phyloP scores from a whole-genome alignment of 2,113 vertebrate species.

The Actenoides lindsayi region DNA sequence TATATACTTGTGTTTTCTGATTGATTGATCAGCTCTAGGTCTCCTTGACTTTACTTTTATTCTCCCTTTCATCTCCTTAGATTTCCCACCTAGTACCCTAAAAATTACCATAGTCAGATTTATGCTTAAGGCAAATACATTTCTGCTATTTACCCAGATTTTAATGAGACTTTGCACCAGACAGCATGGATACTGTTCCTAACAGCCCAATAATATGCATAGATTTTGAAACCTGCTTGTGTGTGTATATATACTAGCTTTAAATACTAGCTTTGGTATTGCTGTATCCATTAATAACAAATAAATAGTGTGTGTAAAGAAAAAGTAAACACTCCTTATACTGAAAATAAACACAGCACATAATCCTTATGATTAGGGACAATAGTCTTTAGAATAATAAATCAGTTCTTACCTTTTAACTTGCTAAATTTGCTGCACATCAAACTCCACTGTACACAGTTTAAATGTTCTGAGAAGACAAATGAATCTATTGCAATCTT shows the following conservation, averaged over 20 bases:
- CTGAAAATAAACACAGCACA: neutral
- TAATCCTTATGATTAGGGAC: neutral
- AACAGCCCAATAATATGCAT: neutral
- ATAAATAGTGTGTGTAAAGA: neutral
- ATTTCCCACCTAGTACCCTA: conserved; percentile 80
- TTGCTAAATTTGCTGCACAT: neutral
- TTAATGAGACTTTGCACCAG: neutral
- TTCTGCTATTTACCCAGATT: conserved; percentile 69
- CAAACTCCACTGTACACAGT: neutral
- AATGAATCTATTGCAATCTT: neutral
- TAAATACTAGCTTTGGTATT: neutral
- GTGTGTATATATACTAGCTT: neutral
- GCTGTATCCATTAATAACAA: neutral
- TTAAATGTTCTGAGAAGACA: neutral
- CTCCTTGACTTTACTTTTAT: conserved; percentile 76
- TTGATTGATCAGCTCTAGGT: neutral
- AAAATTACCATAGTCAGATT: conserved; percentile 81
- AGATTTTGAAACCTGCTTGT: neutral
- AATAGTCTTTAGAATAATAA: neutral
- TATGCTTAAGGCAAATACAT: conserved; percentile 83
- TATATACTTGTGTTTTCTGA: neutral
- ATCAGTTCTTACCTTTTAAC: neutral
- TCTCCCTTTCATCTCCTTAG: conserved; percentile 81
- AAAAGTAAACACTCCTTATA: neutral
- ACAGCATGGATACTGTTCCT: neutral